Conservation (phyloP, 1,140 invertebrate genomes). For the Pteromalus puparum region DNA sequence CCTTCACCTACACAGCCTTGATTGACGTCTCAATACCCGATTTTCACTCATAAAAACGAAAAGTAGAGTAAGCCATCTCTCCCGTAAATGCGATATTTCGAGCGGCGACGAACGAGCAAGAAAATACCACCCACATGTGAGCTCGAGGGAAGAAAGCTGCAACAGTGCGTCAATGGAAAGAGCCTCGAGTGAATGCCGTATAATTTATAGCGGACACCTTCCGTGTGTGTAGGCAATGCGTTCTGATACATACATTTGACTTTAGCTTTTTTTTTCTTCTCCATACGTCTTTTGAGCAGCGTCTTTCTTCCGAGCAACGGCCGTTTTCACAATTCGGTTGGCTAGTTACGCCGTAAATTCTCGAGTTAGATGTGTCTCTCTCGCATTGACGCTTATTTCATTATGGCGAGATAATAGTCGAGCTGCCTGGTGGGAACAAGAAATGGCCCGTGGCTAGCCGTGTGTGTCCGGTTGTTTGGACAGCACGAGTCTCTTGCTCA, state of each 20-base stretch:
- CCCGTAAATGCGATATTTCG: slow-evolving; percentile 35
- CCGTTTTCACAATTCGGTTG: slow-evolving; percentile 29
- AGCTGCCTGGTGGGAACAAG: not conserved
- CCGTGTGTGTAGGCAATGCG: not conserved
- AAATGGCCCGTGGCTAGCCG: not conserved
- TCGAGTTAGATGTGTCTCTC: not conserved
- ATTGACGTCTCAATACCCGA: slow-evolving; percentile 53
- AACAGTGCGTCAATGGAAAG: slow-evolving; percentile 26
- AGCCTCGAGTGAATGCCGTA: slow-evolving; percentile 8
- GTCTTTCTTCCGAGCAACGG: not conserved
- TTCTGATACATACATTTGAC: slow-evolving; percentile 22
- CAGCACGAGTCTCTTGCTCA: not conserved
- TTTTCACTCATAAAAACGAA: not conserved
- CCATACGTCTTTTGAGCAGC: not conserved
- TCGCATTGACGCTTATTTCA: not conserved
- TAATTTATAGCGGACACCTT: slow-evolving; percentile 28
- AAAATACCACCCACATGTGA: slow-evolving; percentile 54
- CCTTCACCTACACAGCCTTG: slow-evolving; percentile 11
- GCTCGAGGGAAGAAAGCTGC: not conserved
- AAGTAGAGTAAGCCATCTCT: slow-evolving; percentile 41
- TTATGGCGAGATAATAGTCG: slow-evolving; percentile 9
- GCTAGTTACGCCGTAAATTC: not conserved
- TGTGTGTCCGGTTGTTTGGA: not conserved
- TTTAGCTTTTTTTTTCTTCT: not conserved
- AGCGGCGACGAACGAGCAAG: slow-evolving; percentile 1